phyloP scores from a whole-genome alignment of 2,888 invertebrate species.

The Temnothorax ravouxi region DNA sequence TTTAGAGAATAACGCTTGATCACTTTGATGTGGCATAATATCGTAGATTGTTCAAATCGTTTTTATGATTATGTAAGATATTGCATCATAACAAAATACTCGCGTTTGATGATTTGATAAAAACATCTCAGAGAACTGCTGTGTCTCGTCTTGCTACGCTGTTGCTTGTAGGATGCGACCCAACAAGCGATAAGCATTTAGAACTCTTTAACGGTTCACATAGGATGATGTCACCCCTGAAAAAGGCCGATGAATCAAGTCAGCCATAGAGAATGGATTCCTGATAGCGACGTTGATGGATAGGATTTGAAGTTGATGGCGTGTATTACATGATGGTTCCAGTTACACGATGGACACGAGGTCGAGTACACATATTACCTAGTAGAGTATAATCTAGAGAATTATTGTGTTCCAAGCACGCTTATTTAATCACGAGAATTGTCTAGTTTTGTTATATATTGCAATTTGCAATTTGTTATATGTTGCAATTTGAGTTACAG shows the following conservation, averaged over 20 bases:
- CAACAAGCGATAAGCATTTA: conserved; percentile 57
- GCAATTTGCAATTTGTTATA: no score
- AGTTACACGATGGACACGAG: neutral
- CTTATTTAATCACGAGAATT: neutral
- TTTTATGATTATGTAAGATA: neutral
- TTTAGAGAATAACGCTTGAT: neutral
- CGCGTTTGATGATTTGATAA: neutral
- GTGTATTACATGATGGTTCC: conserved; percentile 37
- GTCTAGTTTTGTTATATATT: neutral
- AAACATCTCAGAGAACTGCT: neutral
- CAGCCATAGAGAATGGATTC: conserved; percentile 57
- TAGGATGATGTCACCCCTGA: conserved; percentile 27
- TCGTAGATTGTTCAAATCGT: neutral
- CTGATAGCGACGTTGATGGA: conserved; percentile 74
- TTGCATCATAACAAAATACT: neutral
- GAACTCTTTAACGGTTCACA: conserved; percentile 60
- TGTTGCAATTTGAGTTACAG: neutral
- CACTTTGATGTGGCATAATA: neutral
- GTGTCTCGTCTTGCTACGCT: neutral
- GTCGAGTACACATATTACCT: conserved; percentile 16
- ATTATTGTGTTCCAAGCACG: conserved; percentile 20
- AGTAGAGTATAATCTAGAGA: conserved; percentile 6
- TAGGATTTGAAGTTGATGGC: conserved; percentile 56
- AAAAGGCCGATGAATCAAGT: conserved; percentile 35
- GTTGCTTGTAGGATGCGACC: neutral